These are phyloP conservation scores for Thalassarche chlororhynchos DNA, from an alignment of 2,113 vertebrate genomes.

Conservation along the genomic window DNA sequence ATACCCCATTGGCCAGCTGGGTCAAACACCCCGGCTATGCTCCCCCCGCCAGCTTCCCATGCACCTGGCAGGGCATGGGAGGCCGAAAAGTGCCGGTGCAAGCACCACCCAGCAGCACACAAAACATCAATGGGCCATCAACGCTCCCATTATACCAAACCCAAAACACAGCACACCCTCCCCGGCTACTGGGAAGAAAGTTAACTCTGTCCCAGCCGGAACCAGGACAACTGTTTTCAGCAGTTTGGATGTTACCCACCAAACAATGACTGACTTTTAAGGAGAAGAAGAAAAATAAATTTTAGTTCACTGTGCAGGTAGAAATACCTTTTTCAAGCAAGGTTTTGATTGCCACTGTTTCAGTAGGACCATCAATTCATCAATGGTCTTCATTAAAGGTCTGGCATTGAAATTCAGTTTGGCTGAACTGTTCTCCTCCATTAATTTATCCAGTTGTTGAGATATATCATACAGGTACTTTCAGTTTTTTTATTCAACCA, in stretches of 20 bases:
- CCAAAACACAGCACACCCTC: too few species aligned
- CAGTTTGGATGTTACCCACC: background rate
- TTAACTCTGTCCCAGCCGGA: too few species aligned
- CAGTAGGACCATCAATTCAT: background rate
- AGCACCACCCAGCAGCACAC: too few species aligned
- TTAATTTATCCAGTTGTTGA: background rate
- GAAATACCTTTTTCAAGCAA: background rate
- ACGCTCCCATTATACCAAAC: too few species aligned
- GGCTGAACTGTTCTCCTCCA: background rate
- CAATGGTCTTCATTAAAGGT: background rate
- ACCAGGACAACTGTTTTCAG: too few species aligned
- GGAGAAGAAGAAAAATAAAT: background rate
- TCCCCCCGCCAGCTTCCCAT: too few species aligned
- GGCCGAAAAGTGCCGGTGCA: too few species aligned
- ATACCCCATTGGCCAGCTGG: too few species aligned
- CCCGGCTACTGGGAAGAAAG: too few species aligned
- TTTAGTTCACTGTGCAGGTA: background rate
- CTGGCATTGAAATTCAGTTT: background rate
- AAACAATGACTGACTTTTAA: background rate
- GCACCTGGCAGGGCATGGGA: too few species aligned
- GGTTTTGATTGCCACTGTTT: background rate
- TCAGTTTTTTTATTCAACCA: background rate
- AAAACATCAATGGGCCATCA: too few species aligned
- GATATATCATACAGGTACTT: background rate
- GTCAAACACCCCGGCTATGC: too few species aligned